Evolutionary conservation across 92 coral and sea anemone species (phyloP).

Genomic region (Anthopleura xanthogrammica): DNA sequence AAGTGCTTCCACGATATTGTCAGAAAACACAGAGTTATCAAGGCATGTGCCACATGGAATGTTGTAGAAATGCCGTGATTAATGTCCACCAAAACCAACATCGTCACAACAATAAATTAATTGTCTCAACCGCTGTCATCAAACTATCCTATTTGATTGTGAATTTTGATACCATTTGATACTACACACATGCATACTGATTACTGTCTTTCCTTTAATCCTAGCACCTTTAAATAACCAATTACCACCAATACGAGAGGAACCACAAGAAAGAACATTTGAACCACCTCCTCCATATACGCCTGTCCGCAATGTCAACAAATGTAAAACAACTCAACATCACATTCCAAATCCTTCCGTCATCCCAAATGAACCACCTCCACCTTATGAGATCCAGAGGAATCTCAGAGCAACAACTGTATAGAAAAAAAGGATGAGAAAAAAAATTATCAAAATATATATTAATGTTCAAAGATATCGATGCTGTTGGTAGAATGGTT

Average conservation of each 20-base stretch:
- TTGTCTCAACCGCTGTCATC: no score
- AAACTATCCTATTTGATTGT: not conserved
- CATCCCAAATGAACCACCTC: conserved; percentile 92
- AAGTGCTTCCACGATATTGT: no score
- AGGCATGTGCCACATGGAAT: no score
- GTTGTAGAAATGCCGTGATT: no score
- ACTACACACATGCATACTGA: not conserved
- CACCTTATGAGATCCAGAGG: conserved; percentile 83
- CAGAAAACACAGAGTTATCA: no score
- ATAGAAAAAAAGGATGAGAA: conserved; percentile 33
- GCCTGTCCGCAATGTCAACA: conserved; percentile 62
- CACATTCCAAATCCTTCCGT: conserved; percentile 46
- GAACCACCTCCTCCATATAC: conserved; percentile 96
- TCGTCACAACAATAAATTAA: no score
- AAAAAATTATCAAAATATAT: not conserved
- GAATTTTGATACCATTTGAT: not conserved
- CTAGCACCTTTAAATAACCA: conserved; percentile 79
- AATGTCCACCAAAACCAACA: no score
- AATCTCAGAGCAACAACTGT: conserved; percentile 78
- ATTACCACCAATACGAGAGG: conserved; percentile 65
- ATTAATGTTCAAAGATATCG: not conserved
- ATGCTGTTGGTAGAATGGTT: not conserved
- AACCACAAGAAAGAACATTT: conserved; percentile 37
- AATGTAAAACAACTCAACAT: conserved; percentile 53
- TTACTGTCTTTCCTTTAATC: not conserved